A percentile compares a stretch with the other conserved stretches of the same genome.
phyloP scores from a whole-genome alignment of 37 sponge, comb jelly and placozoan species.

The Geodia barretti region DNA sequence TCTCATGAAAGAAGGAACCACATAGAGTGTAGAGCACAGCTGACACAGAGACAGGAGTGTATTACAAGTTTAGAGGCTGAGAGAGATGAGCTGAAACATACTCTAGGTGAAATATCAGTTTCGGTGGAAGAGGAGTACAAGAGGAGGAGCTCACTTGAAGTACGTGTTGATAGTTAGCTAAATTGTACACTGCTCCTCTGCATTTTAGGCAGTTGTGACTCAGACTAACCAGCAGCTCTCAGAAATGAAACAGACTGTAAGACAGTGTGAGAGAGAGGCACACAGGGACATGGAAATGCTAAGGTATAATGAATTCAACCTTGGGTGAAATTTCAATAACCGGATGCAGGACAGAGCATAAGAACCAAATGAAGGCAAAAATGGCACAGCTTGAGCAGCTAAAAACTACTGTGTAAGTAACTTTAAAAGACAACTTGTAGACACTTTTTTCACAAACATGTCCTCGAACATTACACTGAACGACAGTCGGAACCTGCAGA shows the following conservation, averaged over 20 bases:
- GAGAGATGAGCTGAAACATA: neutral
- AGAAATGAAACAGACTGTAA: neutral
- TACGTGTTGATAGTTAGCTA: neutral
- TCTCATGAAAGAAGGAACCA: neutral
- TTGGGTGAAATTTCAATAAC: too few species aligned
- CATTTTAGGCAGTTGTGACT: neutral
- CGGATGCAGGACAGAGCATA: neutral
- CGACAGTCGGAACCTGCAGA: too few species aligned
- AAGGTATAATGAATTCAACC: too few species aligned
- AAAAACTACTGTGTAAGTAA: neutral
- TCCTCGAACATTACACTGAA: too few species aligned
- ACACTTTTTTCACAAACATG: neutral
- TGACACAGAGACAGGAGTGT: neutral
- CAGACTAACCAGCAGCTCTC: neutral
- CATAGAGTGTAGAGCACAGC: neutral
- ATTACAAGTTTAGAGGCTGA: neutral
- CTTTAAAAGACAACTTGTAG: neutral
- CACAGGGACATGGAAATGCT: neutral
- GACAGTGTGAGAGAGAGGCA: neutral
- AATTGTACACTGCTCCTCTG: neutral
- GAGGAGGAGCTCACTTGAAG: neutral
- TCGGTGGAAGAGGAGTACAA: neutral
- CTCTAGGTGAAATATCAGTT: neutral
- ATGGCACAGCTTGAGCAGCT: neutral
- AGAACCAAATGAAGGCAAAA: neutral